These are phyloP conservation scores for Helicorthomorpha holstii DNA, from an alignment of 1,140 invertebrate species.

Conservation along the genomic window DNA sequence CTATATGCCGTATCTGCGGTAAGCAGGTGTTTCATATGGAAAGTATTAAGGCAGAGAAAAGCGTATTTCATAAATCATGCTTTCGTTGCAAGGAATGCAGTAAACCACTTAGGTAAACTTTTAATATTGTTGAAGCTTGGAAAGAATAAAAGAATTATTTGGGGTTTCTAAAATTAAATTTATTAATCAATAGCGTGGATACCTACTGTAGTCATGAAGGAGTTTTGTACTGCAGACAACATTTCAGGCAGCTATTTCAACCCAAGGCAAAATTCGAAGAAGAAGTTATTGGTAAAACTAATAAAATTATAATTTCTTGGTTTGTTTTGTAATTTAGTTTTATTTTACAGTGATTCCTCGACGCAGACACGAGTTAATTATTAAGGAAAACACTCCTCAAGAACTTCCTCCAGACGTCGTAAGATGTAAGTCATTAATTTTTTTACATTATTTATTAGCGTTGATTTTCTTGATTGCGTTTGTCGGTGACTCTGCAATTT, in stretches of 20 bases:
- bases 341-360: conserved; percentile 29
- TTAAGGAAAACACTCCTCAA: conserved; percentile 71
- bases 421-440: conserved; percentile 64
- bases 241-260: conserved; percentile 78
- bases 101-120: conserved; percentile 62
- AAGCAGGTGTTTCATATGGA: conserved; percentile 89
- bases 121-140: not conserved
- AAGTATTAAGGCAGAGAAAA: conserved; percentile 67
- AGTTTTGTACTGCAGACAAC: conserved; percentile 73
- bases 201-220: conserved; percentile 79
- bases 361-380: conserved; percentile 70
- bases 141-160: not conserved
- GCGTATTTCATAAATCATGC: conserved; percentile 79
- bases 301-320: conserved; percentile 2
- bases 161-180: not conserved
- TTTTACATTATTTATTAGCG: too few relatives aligned
- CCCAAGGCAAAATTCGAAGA: conserved; percentile 67
- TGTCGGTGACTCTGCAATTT: too few relatives aligned
- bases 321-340: not conserved
- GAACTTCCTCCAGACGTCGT: conserved; percentile 79
- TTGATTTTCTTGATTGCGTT: too few relatives aligned
- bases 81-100: conserved; percentile 76
- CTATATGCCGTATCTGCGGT: conserved; percentile 52
- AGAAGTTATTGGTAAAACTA: conserved; percentile 14
- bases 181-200: conserved; percentile 47